Conservation (phyloP, 2,888 invertebrate species). For the Magallana nippona region DNA sequence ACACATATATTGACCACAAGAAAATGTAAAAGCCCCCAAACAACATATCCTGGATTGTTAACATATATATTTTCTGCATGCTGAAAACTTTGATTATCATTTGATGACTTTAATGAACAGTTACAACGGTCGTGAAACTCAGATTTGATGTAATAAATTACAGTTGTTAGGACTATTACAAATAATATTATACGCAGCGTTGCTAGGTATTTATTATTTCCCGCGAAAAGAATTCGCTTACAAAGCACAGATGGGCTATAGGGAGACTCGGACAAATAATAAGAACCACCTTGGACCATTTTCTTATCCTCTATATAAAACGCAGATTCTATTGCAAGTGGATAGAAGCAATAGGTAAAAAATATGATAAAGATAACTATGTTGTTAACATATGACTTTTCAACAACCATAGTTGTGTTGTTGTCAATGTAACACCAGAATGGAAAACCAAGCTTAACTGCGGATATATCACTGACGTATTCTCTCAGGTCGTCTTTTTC, state of each 20-base stretch:
- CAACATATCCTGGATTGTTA: no score
- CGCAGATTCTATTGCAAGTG: not conserved
- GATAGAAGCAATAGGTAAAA: not conserved
- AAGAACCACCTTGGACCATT: not conserved
- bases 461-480: not conserved
- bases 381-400: not conserved
- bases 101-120: not conserved
- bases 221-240: not conserved
- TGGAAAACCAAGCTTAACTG: not conserved
- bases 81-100: not conserved
- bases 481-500: not conserved
- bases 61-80: not conserved
- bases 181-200: not conserved
- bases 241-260: not conserved
- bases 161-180: not conserved
- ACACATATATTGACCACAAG: not conserved
- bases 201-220: not conserved
- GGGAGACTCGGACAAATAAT: not conserved
- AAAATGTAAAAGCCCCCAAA: not conserved
- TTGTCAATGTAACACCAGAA: not conserved
- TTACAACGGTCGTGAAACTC: not conserved
- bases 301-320: not conserved
- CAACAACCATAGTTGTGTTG: not conserved
- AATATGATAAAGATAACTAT: not conserved
- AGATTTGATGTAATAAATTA: not conserved